A percentile compares a stretch with the other conserved stretches of the same genome.
phyloP scores from a whole-genome alignment of 2,113 vertebrate species.

The Pyrgilauda ruficollis region DNA sequence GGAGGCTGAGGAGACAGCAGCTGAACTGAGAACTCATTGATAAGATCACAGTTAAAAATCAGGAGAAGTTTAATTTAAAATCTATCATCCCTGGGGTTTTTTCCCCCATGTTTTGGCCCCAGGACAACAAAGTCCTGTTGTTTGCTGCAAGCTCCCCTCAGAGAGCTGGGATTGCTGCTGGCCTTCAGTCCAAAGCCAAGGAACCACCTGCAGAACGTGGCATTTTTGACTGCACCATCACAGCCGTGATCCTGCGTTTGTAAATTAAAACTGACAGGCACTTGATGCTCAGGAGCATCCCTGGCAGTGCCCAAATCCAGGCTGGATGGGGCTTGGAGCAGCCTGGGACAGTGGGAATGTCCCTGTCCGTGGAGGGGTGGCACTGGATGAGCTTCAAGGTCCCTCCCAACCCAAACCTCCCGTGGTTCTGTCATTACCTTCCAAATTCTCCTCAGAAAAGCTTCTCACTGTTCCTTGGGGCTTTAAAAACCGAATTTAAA shows the following conservation, averaged over 20 bases:
- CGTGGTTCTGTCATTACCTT: rapidly evolving
- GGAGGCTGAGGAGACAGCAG: background rate
- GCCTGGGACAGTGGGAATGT: background rate
- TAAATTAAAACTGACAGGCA: background rate
- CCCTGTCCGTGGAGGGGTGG: background rate
- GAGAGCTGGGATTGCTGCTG: background rate
- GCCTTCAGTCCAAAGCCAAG: background rate
- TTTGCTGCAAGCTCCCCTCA: background rate
- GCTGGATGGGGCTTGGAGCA: background rate
- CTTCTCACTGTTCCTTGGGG: background rate
- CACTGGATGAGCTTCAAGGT: background rate
- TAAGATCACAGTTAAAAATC: background rate
- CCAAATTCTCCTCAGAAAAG: background rate
- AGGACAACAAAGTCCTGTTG: background rate
- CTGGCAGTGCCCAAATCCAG: background rate
- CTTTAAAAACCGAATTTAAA: background rate
- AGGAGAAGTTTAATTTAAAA: background rate
- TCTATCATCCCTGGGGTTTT: background rate
- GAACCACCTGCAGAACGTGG: background rate
- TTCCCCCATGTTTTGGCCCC: background rate
- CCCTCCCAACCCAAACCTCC: background rate
- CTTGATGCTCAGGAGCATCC: background rate
- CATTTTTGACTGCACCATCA: background rate
- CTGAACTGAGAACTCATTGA: background rate
- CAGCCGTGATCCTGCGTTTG: rapidly evolving